These are phyloP conservation scores for Sisyra nigra DNA, from an alignment of 2,888 invertebrate species.

Conservation along the genomic window DNA sequence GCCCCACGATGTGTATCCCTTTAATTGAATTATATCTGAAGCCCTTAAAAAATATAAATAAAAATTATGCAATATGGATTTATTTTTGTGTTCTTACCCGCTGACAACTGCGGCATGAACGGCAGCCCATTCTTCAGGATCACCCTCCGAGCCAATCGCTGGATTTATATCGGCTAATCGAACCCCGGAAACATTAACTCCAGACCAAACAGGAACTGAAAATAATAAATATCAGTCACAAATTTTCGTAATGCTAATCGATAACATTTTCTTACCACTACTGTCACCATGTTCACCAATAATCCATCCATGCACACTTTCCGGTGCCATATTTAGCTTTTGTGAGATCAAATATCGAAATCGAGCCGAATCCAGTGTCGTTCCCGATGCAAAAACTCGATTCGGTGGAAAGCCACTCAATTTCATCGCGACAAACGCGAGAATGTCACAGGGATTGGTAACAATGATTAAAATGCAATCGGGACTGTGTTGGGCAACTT, in stretches of 20 bases:
- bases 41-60: constrained; percentile 35
- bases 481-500: constrained; percentile 39
- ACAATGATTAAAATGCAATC: constrained; percentile 38
- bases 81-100: constrained; percentile 16
- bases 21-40: constrained; percentile 65
- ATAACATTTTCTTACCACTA: no score
- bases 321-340: constrained; percentile 35
- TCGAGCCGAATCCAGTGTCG: constrained; percentile 42
- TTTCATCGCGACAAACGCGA: constrained; percentile 49
- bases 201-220: constrained; percentile 45
- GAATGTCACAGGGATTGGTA: constrained; percentile 38
- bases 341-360: constrained; percentile 40
- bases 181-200: constrained; percentile 43
- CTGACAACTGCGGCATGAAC: constrained; percentile 70
- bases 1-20: constrained; percentile 80
- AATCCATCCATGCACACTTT: constrained; percentile 39
- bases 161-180: constrained; percentile 36
- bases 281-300: constrained; percentile 52
- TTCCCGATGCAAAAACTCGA: constrained; percentile 44
- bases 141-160: constrained; percentile 32
- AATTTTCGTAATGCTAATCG: no score
- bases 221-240: no score
- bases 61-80: not conserved
- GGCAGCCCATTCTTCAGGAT: constrained; percentile 58
- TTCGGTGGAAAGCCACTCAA: constrained; percentile 40